phyloP scores from a whole-genome alignment of 2,797 vertebrate genomes.

The Poeciliopsis paucimaculata region DNA sequence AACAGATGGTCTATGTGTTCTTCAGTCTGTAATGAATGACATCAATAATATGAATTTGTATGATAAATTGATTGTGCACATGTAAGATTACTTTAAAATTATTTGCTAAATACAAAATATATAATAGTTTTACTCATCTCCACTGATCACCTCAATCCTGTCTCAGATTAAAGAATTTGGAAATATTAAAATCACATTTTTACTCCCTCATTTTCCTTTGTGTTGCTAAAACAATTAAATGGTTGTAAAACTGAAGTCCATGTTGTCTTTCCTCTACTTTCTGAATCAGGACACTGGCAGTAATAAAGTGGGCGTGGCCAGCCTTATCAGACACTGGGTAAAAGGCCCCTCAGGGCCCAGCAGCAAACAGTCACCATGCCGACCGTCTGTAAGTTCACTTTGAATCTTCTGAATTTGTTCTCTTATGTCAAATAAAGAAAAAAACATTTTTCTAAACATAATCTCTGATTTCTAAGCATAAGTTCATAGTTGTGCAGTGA shows the following conservation, averaged over 20 bases:
- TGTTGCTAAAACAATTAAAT: background rate
- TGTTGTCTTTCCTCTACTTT: background rate
- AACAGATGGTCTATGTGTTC: background rate
- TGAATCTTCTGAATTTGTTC: background rate
- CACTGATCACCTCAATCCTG: background rate
- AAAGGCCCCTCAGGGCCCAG: constrained; percentile 75
- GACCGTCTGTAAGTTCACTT: constrained; percentile 68
- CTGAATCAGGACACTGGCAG: constrained; percentile 78
- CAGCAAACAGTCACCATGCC: constrained; percentile 56
- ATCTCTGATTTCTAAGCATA: background rate
- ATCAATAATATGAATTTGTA: background rate
- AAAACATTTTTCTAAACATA: background rate
- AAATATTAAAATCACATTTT: background rate
- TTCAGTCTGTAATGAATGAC: background rate
- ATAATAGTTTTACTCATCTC: background rate
- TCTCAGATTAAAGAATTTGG: background rate
- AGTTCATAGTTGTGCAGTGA: background rate
- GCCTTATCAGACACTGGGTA: constrained; percentile 84
- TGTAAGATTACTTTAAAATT: background rate
- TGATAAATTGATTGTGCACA: background rate
- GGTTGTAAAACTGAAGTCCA: background rate
- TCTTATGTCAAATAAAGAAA: background rate
- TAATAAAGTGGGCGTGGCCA: constrained; percentile 83
- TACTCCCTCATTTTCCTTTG: background rate
- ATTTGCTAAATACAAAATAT: background rate